Percentiles rank a stretch among this genome's conserved stretches.
phyloP scores from a whole-genome alignment of 2,888 invertebrate species.

The Elaeidobius kamerunicus region DNA sequence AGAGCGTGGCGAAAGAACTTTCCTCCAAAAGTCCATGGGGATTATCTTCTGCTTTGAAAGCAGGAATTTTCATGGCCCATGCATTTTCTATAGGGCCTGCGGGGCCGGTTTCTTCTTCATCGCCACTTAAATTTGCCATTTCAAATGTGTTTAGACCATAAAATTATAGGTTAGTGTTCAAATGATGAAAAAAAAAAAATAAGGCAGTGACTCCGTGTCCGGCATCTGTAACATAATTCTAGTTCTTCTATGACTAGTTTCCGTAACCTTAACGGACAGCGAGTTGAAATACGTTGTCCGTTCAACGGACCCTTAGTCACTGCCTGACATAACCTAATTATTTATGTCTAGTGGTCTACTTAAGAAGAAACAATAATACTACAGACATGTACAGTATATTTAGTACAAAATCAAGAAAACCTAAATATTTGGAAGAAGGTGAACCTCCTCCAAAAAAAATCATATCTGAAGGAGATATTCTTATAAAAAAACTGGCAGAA shows the following conservation, averaged over 20 bases:
- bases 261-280: too few relatives aligned
- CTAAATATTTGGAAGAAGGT: constrained; percentile 29
- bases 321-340: too few relatives aligned
- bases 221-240: too few relatives aligned
- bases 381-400: constrained; percentile 30
- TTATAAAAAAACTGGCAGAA: constrained; percentile 44
- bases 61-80: constrained; percentile 82
- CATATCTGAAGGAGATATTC: constrained; percentile 43
- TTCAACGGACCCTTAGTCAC: too few relatives aligned
- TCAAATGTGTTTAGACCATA: too few relatives aligned
- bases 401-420: constrained; percentile 14
- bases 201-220: too few relatives aligned
- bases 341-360: too few relatives aligned
- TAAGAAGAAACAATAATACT: too few relatives aligned
- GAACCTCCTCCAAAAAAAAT: constrained; percentile 42
- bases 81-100: constrained; percentile 75
- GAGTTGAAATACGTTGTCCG: too few relatives aligned
- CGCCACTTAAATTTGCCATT: constrained; percentile 35
- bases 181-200: too few relatives aligned
- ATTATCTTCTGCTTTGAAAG: constrained; percentile 86
- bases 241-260: too few relatives aligned
- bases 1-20: constrained; percentile 94
- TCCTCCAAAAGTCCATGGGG: constrained; percentile 86
- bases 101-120: constrained; percentile 35
- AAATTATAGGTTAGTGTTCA: too few relatives aligned